These are phyloP conservation scores for Danaus melanippus DNA, from an alignment of 1,140 invertebrate genomes.

Conservation along the genomic window DNA sequence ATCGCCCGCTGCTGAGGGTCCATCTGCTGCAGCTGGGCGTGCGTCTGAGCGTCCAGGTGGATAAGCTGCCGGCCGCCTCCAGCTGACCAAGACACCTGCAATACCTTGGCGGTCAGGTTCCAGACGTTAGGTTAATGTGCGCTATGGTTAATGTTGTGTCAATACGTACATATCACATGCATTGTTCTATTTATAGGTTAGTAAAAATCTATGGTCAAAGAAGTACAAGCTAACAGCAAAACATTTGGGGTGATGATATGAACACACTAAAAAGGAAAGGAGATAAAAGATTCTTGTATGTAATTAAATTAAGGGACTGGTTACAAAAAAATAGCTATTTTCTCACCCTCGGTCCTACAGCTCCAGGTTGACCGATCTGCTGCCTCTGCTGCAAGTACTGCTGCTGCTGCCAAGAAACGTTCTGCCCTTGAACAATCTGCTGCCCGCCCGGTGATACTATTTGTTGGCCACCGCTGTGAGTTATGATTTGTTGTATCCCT, in stretches of 20 bases:
- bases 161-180: too few relatives aligned
- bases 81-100: slow-evolving; percentile 61
- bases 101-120: slow-evolving; percentile 17
- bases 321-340: background rate
- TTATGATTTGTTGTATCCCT: slow-evolving; percentile 60
- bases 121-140: background rate
- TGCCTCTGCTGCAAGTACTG: slow-evolving; percentile 63
- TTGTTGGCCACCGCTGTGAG: slow-evolving; percentile 60
- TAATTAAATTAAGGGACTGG: background rate
- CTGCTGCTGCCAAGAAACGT: slow-evolving; percentile 62
- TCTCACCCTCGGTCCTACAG: slow-evolving; percentile 63
- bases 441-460: slow-evolving; percentile 63
- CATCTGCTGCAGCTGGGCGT: slow-evolving; percentile 87
- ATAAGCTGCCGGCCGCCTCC: slow-evolving; percentile 76
- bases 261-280: too few relatives aligned
- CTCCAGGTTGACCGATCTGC: slow-evolving; percentile 56
- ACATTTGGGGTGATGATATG: too few relatives aligned
- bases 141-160: too few relatives aligned
- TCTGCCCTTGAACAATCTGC: slow-evolving; percentile 61
- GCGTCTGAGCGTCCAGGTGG: slow-evolving; percentile 84
- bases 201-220: too few relatives aligned
- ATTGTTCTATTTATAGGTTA: too few relatives aligned
- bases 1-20: slow-evolving; percentile 83
- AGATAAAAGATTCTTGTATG: too few relatives aligned
- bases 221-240: too few relatives aligned